Conservation (phyloP, 2,888 invertebrate genomes). For the Alloplasta piceator region DNA sequence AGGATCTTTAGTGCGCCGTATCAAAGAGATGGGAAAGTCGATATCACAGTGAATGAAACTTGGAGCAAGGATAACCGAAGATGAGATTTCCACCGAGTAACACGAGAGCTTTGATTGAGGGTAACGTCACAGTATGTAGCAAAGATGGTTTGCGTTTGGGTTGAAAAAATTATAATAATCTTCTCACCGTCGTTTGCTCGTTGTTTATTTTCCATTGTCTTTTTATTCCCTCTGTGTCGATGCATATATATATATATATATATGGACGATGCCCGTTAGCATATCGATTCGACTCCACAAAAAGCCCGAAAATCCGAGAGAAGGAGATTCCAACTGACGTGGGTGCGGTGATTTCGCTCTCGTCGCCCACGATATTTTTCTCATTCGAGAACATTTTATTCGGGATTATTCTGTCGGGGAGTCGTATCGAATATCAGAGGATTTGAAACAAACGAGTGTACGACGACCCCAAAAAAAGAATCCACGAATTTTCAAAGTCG, state of each 20-base stretch:
- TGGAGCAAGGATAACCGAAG: conserved; percentile 10
- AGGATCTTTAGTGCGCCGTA: too few relatives aligned
- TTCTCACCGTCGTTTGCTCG: conserved; percentile 16
- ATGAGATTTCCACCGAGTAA: conserved; percentile 32
- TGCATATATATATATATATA: not conserved
- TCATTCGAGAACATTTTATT: not conserved
- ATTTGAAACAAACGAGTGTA: conserved; percentile 1
- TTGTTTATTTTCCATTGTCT: not conserved
- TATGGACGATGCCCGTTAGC: conserved; percentile 36
- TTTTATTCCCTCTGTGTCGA: conserved; percentile 15
- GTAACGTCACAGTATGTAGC: not conserved
- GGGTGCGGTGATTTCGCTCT: conserved; percentile 17
- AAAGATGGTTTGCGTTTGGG: not conserved
- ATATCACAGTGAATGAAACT: conserved; percentile 30
- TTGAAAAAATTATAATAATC: conserved; percentile 18
- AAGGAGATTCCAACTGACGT: conserved; percentile 17
- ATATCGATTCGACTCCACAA: conserved; percentile 36
- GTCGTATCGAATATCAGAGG: not conserved
- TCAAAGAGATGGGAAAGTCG: conserved; percentile 1
- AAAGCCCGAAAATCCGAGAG: not conserved
- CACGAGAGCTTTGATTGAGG: conserved; percentile 35
- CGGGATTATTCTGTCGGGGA: conserved; percentile 15
- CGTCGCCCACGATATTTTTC: not conserved
- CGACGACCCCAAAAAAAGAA: not conserved
- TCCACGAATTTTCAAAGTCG: not conserved